Base-by-base conservation (phyloP, 1,140 invertebrate genomes). In the Drosophila lacertosa region DNA sequence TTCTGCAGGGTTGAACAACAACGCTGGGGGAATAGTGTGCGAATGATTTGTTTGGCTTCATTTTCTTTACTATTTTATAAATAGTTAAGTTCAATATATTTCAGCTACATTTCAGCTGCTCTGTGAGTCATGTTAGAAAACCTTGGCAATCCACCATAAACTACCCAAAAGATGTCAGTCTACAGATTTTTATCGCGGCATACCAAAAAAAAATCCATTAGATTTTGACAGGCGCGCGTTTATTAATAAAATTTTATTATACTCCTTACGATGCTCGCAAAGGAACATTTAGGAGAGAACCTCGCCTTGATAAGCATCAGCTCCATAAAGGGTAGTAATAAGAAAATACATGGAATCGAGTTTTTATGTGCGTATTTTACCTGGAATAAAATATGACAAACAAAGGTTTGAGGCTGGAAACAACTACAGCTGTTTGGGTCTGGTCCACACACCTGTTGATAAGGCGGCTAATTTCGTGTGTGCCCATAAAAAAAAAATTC, bases 171-270 rank as follows among this genome's bases (percentile, higher is more conserved):
- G 58, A 74, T 75, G 75, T 72, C 66, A 53, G 67, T 37, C 47
- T 48, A 63, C 45, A 76, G 80, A 84, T 84, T 84, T 68, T 48
- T 84, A 84, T 84, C 80, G 66, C 44, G 66, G 64, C 48, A 54
- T 54, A 63, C 74, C 69, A 42, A 29, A 42, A 37, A 60, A 32
- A 35, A 39, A 76, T 69, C 80, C 75, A 84, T 84, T 84, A 84
- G 80, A 76, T 73, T 79, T 76, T 84, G 78, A 82, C 80, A 79
- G 80, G 29, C 67, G 35, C 40, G 80, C 44, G 35, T 76, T 84
- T 84, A 84, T 84, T 84, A 84, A 84, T 83, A 84, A 79, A 84
- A 78, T 60, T 74, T 76, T 79, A 80, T 84, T 73, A 84, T 79
- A 57, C 70, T 73, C 72, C 59, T 37, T 51, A 48, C 66, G 37